Evolutionary conservation across 2,797 vertebrate species (phyloP).

Genomic region (Spondyliosoma cantharus): DNA sequence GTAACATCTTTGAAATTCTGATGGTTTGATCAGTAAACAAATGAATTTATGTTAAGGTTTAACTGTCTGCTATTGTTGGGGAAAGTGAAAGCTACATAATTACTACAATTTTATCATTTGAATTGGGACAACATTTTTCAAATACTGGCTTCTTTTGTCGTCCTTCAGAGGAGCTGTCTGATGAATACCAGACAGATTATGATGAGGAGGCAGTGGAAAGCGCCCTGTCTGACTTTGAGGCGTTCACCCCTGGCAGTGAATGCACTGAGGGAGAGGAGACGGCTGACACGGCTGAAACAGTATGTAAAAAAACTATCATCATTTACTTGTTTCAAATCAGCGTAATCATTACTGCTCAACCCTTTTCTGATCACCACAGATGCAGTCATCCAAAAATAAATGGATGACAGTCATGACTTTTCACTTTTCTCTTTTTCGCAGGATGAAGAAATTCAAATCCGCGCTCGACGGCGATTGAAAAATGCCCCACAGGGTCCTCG

Average conservation of each 20-base stretch:
- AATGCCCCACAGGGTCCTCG: background rate
- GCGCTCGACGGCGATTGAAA: background rate
- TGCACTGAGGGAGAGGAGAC: conserved; percentile 81
- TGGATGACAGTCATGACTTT: background rate
- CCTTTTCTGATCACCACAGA: background rate
- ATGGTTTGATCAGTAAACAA: background rate
- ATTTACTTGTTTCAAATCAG: background rate
- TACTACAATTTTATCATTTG: background rate
- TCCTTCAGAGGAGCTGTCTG: conserved; percentile 87
- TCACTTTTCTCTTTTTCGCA: conserved; percentile 42
- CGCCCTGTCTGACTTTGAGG: conserved; percentile 81
- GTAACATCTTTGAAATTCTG: background rate
- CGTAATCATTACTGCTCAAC: background rate
- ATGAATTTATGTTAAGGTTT: too few relatives aligned
- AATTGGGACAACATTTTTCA: background rate
- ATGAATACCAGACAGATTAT: conserved; percentile 93
- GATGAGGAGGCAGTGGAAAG: conserved; percentile 88
- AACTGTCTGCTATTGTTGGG: background rate
- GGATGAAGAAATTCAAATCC: conserved; percentile 75
- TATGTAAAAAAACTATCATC: conserved; percentile 53
- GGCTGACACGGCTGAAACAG: conserved; percentile 86
- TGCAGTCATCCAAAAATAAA: background rate
- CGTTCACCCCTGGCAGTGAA: conserved; percentile 72
- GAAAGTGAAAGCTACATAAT: background rate
- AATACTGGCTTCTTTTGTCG: background rate